A percentile compares a stretch with the other conserved stretches of the same genome.
phyloP scores from a whole-genome alignment of 2,888 invertebrate genomes.

The Keiferia lycopersicella region DNA sequence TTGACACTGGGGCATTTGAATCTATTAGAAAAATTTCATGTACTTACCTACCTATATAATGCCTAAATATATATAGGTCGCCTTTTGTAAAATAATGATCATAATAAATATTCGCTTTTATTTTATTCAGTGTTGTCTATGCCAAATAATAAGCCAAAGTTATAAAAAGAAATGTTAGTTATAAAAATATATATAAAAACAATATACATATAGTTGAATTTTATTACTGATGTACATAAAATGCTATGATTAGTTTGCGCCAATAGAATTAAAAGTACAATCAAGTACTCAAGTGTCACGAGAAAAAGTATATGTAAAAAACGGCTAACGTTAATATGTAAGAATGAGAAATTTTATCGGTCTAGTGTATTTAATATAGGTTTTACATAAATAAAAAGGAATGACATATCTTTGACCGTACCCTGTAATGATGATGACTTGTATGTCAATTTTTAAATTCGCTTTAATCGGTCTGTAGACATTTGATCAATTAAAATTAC shows the following conservation, averaged over 20 bases:
- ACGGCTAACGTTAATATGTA: constrained; percentile 36
- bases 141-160: constrained; percentile 77
- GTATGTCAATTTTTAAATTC: constrained; percentile 53
- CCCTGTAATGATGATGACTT: constrained; percentile 36
- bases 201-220: constrained; percentile 31
- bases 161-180: constrained; percentile 44
- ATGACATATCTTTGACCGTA: constrained; percentile 64
- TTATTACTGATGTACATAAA: constrained; percentile 33
- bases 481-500: not conserved
- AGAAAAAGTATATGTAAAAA: constrained; percentile 40
- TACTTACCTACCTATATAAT: not conserved
- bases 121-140: constrained; percentile 54
- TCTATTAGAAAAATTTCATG: constrained; percentile 23
- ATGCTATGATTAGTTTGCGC: constrained; percentile 38
- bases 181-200: constrained; percentile 23
- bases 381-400: constrained; percentile 40
- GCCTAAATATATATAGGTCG: not conserved
- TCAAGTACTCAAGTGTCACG: constrained; percentile 58
- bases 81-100: constrained; percentile 4
- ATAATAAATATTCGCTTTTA: constrained; percentile 31
- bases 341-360: constrained; percentile 38
- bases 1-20: constrained; percentile 57
- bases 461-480: constrained; percentile 44
- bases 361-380: constrained; percentile 36
- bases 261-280: constrained; percentile 56